These are phyloP conservation scores for Anabas testudineus DNA, from an alignment of 2,797 vertebrate genomes.

Conservation along the genomic window DNA sequence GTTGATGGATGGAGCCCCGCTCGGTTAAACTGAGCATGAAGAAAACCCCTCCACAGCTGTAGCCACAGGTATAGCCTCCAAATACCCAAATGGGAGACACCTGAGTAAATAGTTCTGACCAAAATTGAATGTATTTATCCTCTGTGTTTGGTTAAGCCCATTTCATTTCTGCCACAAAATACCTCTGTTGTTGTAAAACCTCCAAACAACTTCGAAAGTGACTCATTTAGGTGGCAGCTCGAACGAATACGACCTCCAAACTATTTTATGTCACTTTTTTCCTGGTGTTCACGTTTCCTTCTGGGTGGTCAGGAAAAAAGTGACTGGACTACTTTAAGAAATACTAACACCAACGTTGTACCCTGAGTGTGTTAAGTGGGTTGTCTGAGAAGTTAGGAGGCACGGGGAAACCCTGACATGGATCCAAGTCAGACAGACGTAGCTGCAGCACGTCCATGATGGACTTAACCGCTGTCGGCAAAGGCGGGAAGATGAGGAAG, in stretches of 20 bases:
- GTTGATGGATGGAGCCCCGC: constrained; percentile 23
- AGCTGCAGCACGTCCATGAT: constrained; percentile 63
- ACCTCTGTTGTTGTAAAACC: constrained; percentile 19
- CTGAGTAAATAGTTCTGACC: constrained; percentile 31
- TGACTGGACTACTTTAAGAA: no score
- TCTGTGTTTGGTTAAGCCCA: not conserved
- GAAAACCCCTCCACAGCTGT: constrained; percentile 29
- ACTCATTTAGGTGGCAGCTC: constrained; percentile 12
- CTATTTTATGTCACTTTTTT: constrained; percentile 14
- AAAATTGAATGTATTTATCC: not conserved
- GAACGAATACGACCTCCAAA: constrained; percentile 16
- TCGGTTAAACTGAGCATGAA: constrained; percentile 29
- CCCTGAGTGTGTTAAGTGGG: constrained; percentile 59
- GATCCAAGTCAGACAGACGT: constrained; percentile 56
- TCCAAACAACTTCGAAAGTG: not conserved
- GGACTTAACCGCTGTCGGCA: constrained; percentile 60
- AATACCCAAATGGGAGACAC: constrained; percentile 18
- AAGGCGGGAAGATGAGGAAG: constrained; percentile 48
- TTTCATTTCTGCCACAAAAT: not conserved
- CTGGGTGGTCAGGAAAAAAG: constrained; percentile 29
- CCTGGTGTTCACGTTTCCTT: constrained; percentile 40
- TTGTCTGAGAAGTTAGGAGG: constrained; percentile 59
- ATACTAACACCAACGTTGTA: no score
- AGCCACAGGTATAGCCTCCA: constrained; percentile 8
- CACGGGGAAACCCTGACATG: constrained; percentile 53